These are phyloP conservation scores for Apeira syringaria DNA, from an alignment of 2,888 invertebrate species.

Conservation along the genomic window DNA sequence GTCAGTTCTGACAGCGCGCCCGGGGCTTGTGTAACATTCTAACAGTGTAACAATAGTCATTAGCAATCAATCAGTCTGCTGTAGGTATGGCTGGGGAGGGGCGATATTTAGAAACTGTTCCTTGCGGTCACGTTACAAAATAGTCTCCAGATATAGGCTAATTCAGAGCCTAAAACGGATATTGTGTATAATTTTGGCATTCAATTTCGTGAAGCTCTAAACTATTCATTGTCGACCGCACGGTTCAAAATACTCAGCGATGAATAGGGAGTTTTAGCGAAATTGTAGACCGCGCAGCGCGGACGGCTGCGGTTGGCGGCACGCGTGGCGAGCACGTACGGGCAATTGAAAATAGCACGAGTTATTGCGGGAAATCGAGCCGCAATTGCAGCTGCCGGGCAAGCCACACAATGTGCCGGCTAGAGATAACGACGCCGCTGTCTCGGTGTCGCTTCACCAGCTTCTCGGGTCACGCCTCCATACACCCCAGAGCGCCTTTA, in stretches of 20 bases:
- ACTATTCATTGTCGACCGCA: constrained; percentile 45
- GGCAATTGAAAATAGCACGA: constrained; percentile 74
- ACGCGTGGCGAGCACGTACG: constrained; percentile 69
- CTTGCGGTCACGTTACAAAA: constrained; percentile 53
- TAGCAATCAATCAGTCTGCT: constrained; percentile 74
- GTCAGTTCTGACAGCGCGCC: constrained; percentile 54
- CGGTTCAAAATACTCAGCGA: constrained; percentile 36
- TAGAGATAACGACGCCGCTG: constrained; percentile 48
- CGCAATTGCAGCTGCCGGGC: constrained; percentile 70
- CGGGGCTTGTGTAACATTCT: constrained; percentile 55
- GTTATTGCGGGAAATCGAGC: constrained; percentile 69
- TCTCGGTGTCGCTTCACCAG: constrained; percentile 39
- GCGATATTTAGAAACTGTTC: constrained; percentile 56
- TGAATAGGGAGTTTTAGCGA: constrained; percentile 67
- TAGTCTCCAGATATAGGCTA: constrained; percentile 11
- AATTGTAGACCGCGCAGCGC: constrained; percentile 59
- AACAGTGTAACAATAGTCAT: constrained; percentile 68
- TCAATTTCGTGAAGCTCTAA: constrained; percentile 45
- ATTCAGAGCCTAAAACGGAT: constrained; percentile 8
- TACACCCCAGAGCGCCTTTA: constrained; percentile 34
- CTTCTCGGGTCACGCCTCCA: constrained; percentile 52
- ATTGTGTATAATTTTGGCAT: constrained; percentile 41
- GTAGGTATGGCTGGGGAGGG: constrained; percentile 58
- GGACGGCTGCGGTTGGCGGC: constrained; percentile 65
- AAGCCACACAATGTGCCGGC: constrained; percentile 56